Conservation (phyloP, 2,113 vertebrate genomes). For the Pelodiscus sinensis region DNA sequence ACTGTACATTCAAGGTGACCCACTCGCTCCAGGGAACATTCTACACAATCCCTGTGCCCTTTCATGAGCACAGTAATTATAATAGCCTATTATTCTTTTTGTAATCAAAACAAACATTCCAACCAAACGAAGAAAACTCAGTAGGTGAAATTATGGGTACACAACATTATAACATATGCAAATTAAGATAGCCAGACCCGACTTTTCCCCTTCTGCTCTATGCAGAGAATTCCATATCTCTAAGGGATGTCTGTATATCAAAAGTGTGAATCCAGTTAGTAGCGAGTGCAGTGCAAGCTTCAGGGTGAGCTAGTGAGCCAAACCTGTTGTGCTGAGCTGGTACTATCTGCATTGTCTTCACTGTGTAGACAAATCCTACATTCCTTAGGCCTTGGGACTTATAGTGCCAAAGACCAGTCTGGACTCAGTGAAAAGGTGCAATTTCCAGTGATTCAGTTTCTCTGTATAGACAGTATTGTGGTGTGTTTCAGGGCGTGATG, state of each 20-base stretch:
- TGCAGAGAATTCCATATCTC: neutral
- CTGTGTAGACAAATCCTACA: neutral
- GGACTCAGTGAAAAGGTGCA: fast-evolving
- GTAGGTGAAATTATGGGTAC: neutral
- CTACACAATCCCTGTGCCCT: neutral
- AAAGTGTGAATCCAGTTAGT: neutral
- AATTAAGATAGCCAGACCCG: neutral
- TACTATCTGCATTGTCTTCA: neutral
- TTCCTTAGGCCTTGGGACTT: neutral
- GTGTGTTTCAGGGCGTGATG: neutral
- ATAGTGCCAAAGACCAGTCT: neutral
- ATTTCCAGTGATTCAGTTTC: neutral
- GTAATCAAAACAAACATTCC: neutral
- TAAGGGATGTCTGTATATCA: neutral
- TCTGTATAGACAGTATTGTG: neutral
- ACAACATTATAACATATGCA: neutral
- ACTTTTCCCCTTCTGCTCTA: neutral
- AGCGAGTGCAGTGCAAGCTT: neutral
- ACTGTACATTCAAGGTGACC: neutral
- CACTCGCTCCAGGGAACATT: neutral
- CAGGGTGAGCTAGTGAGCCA: neutral
- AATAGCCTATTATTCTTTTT: neutral
- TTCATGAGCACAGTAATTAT: neutral
- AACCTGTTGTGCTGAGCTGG: neutral
- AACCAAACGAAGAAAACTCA: neutral